Percentiles rank a stretch among this genome's conserved stretches.
These are phyloP conservation scores for Corythornis leucogaster DNA, from an alignment of 2,797 vertebrate genomes.

Conservation along the genomic window DNA sequence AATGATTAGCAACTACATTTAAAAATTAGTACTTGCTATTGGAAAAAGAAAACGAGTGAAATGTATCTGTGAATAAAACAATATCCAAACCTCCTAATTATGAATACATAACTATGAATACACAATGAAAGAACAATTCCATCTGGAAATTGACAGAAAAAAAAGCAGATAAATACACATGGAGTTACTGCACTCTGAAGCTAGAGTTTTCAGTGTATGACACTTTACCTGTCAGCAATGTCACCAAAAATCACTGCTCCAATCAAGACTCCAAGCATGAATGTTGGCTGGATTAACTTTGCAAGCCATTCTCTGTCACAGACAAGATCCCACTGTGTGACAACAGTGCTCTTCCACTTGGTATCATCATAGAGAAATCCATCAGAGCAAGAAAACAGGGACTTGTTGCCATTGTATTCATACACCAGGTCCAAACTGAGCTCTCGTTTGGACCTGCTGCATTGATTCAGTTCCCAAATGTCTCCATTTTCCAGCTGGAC, in stretches of 20 bases:
- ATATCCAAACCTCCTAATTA: not conserved
- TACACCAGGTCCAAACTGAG: constrained; percentile 69
- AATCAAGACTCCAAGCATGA: constrained; percentile 93
- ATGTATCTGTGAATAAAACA: not conserved
- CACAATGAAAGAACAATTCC: not conserved
- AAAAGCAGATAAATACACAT: rapidly evolving
- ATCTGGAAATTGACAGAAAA: not conserved
- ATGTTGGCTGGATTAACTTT: constrained; percentile 89
- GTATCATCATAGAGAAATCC: constrained; percentile 86
- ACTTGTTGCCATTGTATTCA: constrained; percentile 83
- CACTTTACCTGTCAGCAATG: constrained; percentile 90
- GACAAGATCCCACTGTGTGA: constrained; percentile 92
- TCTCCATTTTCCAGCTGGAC: constrained; percentile 83
- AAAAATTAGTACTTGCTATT: not conserved
- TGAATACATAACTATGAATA: not conserved
- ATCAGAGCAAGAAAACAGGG: constrained; percentile 76
- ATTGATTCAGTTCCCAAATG: constrained; percentile 90
- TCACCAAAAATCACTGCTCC: constrained; percentile 92
- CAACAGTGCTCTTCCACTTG: constrained; percentile 87
- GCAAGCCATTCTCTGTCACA: constrained; percentile 91
- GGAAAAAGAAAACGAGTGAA: not conserved
- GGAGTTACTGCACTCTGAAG: not conserved
- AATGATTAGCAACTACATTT: not conserved
- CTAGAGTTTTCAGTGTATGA: not conserved
- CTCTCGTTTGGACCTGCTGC: constrained; percentile 80